A percentile compares a stretch with the other conserved stretches of the same genome.
These are phyloP conservation scores for Sterrhoptilus dennistouni DNA, from an alignment of 2,113 vertebrate species.

Conservation along the genomic window DNA sequence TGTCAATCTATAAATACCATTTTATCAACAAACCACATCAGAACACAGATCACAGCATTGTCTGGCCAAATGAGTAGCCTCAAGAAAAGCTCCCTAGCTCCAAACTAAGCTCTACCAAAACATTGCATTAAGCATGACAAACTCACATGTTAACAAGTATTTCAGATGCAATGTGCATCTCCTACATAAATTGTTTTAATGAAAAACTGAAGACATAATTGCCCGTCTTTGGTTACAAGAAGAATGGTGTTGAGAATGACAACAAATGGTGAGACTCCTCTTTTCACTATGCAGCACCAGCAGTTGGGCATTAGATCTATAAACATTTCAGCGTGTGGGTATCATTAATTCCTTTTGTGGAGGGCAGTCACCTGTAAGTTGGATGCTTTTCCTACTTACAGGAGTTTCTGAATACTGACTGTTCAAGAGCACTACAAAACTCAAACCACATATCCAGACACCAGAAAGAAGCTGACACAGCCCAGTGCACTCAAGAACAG, in stretches of 20 bases:
- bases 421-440: neutral
- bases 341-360: neutral
- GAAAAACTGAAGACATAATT: neutral
- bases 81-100: neutral
- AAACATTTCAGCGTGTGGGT: neutral
- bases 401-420: neutral
- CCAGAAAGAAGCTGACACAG: neutral
- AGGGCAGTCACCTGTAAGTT: neutral
- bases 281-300: neutral
- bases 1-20: neutral
- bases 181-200: neutral
- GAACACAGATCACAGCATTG: slow-evolving; percentile 1
- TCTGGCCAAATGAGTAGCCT: neutral
- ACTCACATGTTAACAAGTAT: neutral
- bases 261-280: neutral
- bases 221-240: neutral
- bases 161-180: neutral
- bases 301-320: neutral
- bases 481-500: neutral
- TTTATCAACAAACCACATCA: neutral
- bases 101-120: neutral
- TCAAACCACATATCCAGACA: neutral
- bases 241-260: neutral
- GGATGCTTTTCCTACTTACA: neutral
- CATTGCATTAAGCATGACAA: neutral